Evolutionary conservation across 2,113 vertebrate genomes (phyloP).

Genomic region (Stigmatopora nigra): DNA sequence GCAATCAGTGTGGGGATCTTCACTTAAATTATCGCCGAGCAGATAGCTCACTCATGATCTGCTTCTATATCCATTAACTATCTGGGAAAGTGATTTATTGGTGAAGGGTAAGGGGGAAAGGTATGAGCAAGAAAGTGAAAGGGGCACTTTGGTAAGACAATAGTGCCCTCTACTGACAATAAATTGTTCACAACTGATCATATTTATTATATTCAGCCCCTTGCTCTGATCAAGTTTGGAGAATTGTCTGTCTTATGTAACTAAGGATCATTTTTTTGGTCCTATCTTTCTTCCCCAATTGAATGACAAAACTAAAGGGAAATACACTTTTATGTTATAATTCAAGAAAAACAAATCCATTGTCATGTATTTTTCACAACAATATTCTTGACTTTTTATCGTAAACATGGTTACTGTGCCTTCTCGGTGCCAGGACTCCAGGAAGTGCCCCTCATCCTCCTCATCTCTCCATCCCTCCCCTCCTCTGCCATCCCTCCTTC

Average conservation of each 20-base stretch:
- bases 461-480: constrained; percentile 30
- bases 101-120: constrained; percentile 55
- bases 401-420: constrained; percentile 16
- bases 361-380: not conserved
- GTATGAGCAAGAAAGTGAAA: constrained; percentile 22
- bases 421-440: constrained; percentile 28
- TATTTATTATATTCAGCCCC: constrained; percentile 9
- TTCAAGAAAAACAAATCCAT: not conserved
- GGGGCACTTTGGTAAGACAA: constrained; percentile 61
- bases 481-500: constrained; percentile 56
- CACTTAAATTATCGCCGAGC: constrained; percentile 75
- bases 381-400: constrained; percentile 3
- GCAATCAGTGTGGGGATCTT: constrained; percentile 75
- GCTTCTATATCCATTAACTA: constrained; percentile 76
- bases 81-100: constrained; percentile 75
- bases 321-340: not conserved
- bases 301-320: not conserved
- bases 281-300: not conserved
- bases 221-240: constrained; percentile 18
- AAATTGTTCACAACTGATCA: constrained; percentile 8
- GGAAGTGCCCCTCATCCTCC: constrained; percentile 9
- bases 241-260: not conserved
- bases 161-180: constrained; percentile 72
- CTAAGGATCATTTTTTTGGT: not conserved
- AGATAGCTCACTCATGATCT: constrained; percentile 79